Evolutionary conservation across 2,113 vertebrate genomes (phyloP).

Genomic region (Irena cyanogastra): DNA sequence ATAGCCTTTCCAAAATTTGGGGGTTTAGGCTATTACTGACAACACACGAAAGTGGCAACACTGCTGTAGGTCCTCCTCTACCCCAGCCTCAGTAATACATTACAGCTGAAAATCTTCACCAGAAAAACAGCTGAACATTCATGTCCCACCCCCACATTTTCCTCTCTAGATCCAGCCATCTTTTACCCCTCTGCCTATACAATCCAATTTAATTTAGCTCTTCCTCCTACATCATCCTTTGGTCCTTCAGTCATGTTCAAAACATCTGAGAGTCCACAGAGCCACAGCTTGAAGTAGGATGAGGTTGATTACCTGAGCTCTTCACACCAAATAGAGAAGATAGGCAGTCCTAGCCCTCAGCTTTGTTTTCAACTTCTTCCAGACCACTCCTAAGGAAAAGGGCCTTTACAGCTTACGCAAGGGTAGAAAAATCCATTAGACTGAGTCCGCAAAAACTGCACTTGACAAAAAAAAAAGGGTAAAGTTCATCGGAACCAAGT

Average conservation of each 20-base stretch:
- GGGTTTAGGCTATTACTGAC: not conserved
- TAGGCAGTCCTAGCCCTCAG: not conserved
- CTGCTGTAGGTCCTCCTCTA: not conserved
- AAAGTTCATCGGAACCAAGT: not conserved
- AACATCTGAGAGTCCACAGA: not conserved
- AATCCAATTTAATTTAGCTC: not conserved
- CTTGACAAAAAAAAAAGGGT: rapidly evolving
- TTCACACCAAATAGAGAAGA: not conserved
- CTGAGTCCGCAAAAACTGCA: not conserved
- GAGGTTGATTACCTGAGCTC: not conserved
- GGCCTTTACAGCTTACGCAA: not conserved
- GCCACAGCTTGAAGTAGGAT: not conserved
- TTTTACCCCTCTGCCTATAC: not conserved
- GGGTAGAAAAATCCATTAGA: not conserved
- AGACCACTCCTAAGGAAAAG: not conserved
- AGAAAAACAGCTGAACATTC: not conserved
- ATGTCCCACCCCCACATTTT: not conserved
- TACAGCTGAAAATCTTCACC: not conserved
- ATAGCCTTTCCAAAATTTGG: not conserved
- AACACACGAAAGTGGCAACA: not conserved
- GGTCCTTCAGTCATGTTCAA: not conserved
- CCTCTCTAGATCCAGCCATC: not conserved
- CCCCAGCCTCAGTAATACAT: not conserved
- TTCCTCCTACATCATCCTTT: not conserved
- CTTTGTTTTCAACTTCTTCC: not conserved